Evolutionary conservation across 2,113 vertebrate genomes (phyloP).

Genomic region (Pluvianellus socialis): DNA sequence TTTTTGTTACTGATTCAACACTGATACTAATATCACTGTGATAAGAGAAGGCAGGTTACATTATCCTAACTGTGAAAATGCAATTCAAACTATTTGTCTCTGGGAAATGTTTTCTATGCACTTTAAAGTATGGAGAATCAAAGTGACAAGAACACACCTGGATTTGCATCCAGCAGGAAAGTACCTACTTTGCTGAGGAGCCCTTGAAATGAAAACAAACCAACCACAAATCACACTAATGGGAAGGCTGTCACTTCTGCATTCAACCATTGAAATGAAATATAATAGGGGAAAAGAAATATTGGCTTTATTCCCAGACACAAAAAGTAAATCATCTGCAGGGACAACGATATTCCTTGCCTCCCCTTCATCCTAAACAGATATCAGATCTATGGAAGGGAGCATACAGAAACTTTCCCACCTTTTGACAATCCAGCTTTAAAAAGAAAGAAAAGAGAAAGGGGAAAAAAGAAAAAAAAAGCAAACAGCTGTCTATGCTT

Average conservation of each 20-base stretch:
- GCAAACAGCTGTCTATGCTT: neutral
- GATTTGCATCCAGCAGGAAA: neutral
- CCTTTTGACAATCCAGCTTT: neutral
- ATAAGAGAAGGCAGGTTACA: neutral
- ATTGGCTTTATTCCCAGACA: conserved; percentile 1
- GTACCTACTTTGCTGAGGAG: neutral
- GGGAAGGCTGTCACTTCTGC: conserved; percentile 23
- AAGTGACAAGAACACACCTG: neutral
- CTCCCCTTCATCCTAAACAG: neutral
- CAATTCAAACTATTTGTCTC: neutral
- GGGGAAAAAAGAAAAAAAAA: neutral
- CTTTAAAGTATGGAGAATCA: neutral
- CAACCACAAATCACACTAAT: conserved; percentile 11
- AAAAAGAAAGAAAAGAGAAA: neutral
- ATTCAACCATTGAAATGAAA: neutral
- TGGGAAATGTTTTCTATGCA: neutral
- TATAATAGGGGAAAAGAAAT: conserved; percentile 30
- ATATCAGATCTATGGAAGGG: neutral
- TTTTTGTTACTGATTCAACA: neutral
- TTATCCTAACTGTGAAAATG: neutral
- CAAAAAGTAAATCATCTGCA: conserved; percentile 18
- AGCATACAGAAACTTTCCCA: neutral
- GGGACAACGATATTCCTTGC: neutral
- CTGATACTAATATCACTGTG: neutral
- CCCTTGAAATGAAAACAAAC: conserved; percentile 10